Base-by-base conservation (phyloP, 1,140 invertebrate genomes). In the Eurytemora carolleeae region DNA sequence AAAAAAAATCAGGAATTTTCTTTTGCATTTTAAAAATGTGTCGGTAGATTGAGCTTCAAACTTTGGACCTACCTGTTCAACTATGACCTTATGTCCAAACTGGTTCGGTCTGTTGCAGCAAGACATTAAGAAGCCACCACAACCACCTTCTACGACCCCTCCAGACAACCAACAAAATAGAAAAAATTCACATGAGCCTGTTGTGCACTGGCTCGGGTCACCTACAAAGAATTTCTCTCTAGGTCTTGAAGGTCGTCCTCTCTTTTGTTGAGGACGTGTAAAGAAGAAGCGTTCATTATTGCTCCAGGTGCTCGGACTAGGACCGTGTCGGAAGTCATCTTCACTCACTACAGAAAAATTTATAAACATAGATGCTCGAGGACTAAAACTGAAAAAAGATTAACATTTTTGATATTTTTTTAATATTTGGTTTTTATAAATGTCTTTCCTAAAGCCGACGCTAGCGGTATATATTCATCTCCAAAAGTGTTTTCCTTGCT, bases 111-210 rank as follows among this genome's bases (percentile, higher is more conserved):
- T 80, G 69, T 85, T 82, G 73, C 88, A 93, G 77, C 89, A 91
- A 63, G 85, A 85, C 69, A 82, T 85, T 65, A 93, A 77, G 68
- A 92, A 77, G 67, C 82, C 79, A 62, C 80, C 76, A 73, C 87
- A 91, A 67, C 83, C 80, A 67, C 84, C 85, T 68, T 89, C 85
- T 67, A 91, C 78, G 63, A 88, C 77, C 63, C 88, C 88, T 64
- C 86, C 85, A 53, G 84, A 80, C 77, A 92, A 80, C 87, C 87
- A 92, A 75, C 87, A 91, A 70, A 84, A 81, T 66, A 91, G 76
- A 77, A 91, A 90, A 76, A 90, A 90, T 75, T 91, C 86, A 72
- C 87, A 93, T 65, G 79, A 84, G 66, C 84, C 84, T 67, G 83
- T 79, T 68, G 72, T 70, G 70, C 79, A 81, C 68, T 77, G 31